phyloP scores from a whole-genome alignment of 2,888 invertebrate genomes.

The Gymnosoma rotundatum region DNA sequence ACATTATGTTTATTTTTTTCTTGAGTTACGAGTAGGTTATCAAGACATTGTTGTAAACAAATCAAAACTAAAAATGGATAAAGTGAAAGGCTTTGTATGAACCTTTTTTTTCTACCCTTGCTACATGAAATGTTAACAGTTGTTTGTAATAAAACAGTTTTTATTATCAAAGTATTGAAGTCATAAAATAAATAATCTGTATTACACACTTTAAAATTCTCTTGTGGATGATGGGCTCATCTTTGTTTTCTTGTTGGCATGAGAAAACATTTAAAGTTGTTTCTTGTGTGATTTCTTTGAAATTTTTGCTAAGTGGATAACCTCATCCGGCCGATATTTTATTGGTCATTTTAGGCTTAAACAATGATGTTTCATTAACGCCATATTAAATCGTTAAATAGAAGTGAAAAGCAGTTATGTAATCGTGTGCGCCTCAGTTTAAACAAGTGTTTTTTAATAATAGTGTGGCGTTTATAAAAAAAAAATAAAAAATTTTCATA shows the following conservation, averaged over 20 bases:
- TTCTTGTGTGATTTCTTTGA: not conserved
- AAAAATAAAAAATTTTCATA: no score
- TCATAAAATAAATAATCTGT: no score
- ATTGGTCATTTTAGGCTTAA: not conserved
- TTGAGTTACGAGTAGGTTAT: constrained; percentile 34
- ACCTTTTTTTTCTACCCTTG: not conserved
- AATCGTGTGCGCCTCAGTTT: no score
- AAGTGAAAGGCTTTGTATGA: constrained; percentile 61
- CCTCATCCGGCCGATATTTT: not conserved
- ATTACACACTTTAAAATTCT: no score
- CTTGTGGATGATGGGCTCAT: no score
- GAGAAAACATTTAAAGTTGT: not conserved
- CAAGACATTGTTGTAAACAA: not conserved
- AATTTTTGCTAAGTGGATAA: not conserved
- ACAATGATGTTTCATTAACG: not conserved
- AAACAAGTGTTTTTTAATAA: no score
- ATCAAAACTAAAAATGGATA: constrained; percentile 8
- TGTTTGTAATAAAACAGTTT: no score
- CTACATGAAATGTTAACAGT: not conserved
- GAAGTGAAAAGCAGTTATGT: no score
- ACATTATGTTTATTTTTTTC: not conserved
- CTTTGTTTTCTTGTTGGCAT: not conserved
- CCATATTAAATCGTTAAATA: no score
- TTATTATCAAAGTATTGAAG: no score
- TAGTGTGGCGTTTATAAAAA: no score